Evolutionary conservation across 2,113 vertebrate species (phyloP), one percentile per base, ranked within the genome.

Genomic region (Tragelaphus buxtoni): DNA sequence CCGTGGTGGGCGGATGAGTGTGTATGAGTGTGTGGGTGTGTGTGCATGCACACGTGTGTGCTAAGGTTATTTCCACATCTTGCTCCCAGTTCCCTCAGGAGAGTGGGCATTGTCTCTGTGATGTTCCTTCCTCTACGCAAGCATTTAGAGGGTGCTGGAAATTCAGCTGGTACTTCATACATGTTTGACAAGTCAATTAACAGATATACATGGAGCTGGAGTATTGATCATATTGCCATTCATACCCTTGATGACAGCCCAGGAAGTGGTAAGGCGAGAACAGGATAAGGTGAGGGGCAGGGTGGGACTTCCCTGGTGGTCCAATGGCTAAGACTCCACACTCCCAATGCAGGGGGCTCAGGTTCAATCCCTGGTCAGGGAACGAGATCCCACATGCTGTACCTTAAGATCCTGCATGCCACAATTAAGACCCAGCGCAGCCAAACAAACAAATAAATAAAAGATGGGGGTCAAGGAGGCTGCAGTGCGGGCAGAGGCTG

Each of bases 21-120:
- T 22, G 39, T 45, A 3, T 3, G 7, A 9, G 45, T 47, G 45
- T 47, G 45, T 47, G 45, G 7, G 12, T 17, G 32, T 76, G 82
- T 14, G 3, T 8, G n/a, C 20, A 11, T 0, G 1, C 0, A 5
- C n/a, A 9, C 9, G 14, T 63, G 61, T 0, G 7, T n/a, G 63
- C 72, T 76, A 76, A 61, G 35, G 24, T 56, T 16, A 16, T 49
- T 42, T 88, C 77, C 51, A 58, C 35, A 9, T 92, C n/a, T 79
- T 10, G 2, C 45, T n/a, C 18, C 56, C 42, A 16, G 35, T 35
- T 81, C n/a, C 32, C 39, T 49, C 14, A 10, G 1, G 51, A 49
- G 56, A 49, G 82, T 28, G 13, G 12, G 26, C 61, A 8, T 28
- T 55, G 72, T 47, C 47, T 77, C 26, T 55, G 47, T 42, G 55